These are phyloP conservation scores for Junonia oenone DNA, from an alignment of 2,888 invertebrate genomes.

Conservation along the genomic window DNA sequence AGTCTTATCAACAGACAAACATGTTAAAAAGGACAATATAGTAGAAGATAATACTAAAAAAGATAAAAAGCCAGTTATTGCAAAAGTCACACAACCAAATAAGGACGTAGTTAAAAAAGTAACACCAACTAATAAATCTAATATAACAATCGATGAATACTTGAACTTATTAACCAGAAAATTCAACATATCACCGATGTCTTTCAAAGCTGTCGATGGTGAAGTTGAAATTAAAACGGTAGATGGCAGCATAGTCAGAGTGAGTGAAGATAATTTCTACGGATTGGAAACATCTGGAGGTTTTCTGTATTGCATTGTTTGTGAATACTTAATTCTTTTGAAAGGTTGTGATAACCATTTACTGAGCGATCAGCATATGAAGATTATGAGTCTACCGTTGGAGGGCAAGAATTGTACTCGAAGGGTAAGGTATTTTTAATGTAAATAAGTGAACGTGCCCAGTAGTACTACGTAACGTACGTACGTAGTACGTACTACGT, in stretches of 20 bases:
- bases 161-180: conserved; percentile 9
- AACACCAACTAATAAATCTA: not conserved
- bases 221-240: conserved; percentile 22
- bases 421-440: conserved; percentile 28
- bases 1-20: too few relatives aligned
- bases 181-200: conserved; percentile 1
- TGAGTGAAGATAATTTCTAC: conserved; percentile 31
- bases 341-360: conserved; percentile 16
- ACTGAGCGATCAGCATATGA: conserved; percentile 27
- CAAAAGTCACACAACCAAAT: too few relatives aligned
- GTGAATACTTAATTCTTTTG: conserved; percentile 15
- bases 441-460: too few relatives aligned
- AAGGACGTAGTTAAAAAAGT: too few relatives aligned
- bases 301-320: conserved; percentile 5
- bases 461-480: too few relatives aligned
- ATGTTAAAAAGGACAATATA: too few relatives aligned
- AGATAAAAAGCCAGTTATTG: too few relatives aligned
- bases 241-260: conserved; percentile 27
- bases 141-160: not conserved
- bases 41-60: too few relatives aligned
- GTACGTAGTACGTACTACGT: too few relatives aligned
- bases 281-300: conserved; percentile 23
- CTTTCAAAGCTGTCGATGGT: conserved; percentile 2
- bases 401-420: conserved; percentile 32
- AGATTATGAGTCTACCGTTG: conserved; percentile 27